Evolutionary conservation across 2,113 vertebrate genomes (phyloP).

Genomic region (Rhipidura dahli): DNA sequence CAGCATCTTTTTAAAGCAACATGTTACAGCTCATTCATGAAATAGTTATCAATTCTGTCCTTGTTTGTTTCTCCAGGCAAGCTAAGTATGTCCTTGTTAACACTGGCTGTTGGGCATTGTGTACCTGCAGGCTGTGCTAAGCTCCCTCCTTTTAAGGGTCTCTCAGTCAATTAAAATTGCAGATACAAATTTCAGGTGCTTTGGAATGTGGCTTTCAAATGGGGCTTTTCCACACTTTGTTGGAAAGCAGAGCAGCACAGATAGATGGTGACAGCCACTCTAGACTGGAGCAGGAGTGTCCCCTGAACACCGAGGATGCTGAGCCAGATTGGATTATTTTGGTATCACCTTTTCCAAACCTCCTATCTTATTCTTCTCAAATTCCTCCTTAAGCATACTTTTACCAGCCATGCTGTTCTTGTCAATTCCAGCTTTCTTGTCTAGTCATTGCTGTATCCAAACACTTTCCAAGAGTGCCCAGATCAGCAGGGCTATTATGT

Average conservation of each 20-base stretch:
- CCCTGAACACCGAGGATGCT: accelerated
- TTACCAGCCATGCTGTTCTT: not conserved
- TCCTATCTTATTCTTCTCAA: not conserved
- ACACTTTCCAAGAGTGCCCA: not conserved
- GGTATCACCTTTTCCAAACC: not conserved
- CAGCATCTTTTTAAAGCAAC: constrained; percentile 50
- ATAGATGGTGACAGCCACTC: accelerated
- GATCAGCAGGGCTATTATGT: not conserved
- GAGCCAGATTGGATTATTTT: not conserved
- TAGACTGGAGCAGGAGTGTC: not conserved
- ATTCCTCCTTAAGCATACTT: not conserved
- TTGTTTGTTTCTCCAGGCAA: constrained; percentile 58
- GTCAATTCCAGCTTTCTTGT: not conserved
- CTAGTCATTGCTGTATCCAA: not conserved
- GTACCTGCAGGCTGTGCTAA: constrained; percentile 42
- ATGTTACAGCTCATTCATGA: constrained; percentile 53
- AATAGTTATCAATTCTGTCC: constrained; percentile 55
- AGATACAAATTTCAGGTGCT: not conserved
- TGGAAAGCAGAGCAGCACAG: not conserved
- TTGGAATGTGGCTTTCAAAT: not conserved
- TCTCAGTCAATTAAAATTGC: constrained; percentile 13
- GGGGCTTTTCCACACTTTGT: not conserved
- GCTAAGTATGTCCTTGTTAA: constrained; percentile 46
- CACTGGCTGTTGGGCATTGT: constrained; percentile 19
- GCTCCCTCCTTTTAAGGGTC: not conserved